Evolutionary conservation across 2,797 vertebrate genomes (phyloP).

Genomic region (Artibeus lituratus): DNA sequence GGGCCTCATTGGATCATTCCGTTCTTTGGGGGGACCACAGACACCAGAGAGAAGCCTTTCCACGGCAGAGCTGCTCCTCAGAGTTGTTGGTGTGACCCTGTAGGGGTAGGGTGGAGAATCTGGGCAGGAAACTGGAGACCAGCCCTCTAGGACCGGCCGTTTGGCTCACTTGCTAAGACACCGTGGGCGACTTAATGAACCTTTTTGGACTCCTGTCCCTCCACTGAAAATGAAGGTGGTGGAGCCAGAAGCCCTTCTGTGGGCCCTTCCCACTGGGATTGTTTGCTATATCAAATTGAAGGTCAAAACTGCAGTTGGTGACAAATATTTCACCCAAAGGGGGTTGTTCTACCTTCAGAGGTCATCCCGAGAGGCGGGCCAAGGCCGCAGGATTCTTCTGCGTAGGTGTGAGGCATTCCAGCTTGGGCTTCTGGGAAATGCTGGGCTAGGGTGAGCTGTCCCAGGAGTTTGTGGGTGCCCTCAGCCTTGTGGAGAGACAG

Average conservation of each 20-base stretch:
- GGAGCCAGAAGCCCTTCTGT: not conserved
- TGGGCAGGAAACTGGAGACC: not conserved
- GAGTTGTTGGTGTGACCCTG: not conserved
- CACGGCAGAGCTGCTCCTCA: not conserved
- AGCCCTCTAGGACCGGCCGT: not conserved
- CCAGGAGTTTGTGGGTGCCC: not conserved
- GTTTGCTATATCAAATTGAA: not conserved
- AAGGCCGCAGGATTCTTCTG: not conserved
- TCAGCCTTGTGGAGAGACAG: not conserved
- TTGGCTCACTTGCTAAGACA: not conserved
- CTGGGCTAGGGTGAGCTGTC: not conserved
- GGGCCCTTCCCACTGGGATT: not conserved
- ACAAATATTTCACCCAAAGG: not conserved
- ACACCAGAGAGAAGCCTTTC: not conserved
- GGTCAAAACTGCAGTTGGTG: not conserved
- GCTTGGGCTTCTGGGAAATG: not conserved
- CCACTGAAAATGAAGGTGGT: not conserved
- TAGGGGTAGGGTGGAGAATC: not conserved
- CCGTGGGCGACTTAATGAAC: not conserved
- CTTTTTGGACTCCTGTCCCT: not conserved
- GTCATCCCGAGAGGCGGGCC: not conserved
- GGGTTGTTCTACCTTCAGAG: not conserved
- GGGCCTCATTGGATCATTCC: not conserved
- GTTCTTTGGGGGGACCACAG: not conserved
- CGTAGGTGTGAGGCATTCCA: not conserved